Evolutionary conservation across 2,113 vertebrate genomes (phyloP), one percentile per base, ranked within the genome.

Genomic region (Sphaerodactylus townsendi): DNA sequence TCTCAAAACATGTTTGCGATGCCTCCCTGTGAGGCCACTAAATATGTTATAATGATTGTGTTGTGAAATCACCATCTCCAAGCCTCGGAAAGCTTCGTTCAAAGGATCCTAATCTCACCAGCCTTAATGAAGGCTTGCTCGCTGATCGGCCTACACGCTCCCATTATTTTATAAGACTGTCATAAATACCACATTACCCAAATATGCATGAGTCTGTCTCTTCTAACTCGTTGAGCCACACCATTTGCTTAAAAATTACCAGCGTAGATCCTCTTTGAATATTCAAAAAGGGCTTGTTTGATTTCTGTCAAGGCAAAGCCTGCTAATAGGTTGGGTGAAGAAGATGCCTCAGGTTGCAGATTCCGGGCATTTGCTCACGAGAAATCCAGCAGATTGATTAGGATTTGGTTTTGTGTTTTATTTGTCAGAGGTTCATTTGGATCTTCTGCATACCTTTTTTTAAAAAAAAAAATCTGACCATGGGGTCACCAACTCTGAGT

Each of bases 151-250:
- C 84, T 65, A 85, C 77, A 86, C 81, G 85, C 85, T 91, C 85
- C 89, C 87, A 91, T 92, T 91, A 93, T 93, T 78, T 86, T 86
- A 89, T 91, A 88, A 93, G 4, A 3, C 65, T 77, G 74, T 84
- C 53, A 56, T 44, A 17, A 68, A 23, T 33, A 41, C 56, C 85
- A 91, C 92, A 90, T 87, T 85, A 39, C 81, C 90, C 90, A 79
- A 89, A 82, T 73, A 90, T 86, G 91, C 89, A 92, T 88, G 89
- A 86, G 79, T 80, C 85, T 87, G 78, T 85, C 86, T 90, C 90
- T 90, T 87, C 81, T n/a, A 91, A 89, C 89, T 85, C 76, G 88
- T 71, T 91, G 37, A 4, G 89, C 91, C 89, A 68, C 89, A 91
- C 23, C 91, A 90, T 93, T 91, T 92, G 85, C 44, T 71, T 56